These are phyloP conservation scores for Panonychus citri DNA, from an alignment of 1,140 invertebrate species.

Conservation along the genomic window DNA sequence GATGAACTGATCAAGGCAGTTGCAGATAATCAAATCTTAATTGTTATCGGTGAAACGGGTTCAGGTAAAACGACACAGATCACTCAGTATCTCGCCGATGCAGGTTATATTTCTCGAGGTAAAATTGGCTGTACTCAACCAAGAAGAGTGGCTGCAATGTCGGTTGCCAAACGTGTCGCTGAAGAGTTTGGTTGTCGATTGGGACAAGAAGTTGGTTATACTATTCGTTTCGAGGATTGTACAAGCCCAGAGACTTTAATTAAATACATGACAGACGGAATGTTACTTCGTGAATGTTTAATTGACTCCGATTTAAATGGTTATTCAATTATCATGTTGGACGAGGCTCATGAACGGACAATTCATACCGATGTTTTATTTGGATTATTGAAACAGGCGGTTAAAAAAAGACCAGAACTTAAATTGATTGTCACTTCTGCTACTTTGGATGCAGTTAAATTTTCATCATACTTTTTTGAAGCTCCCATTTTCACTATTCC, in stretches of 20 bases:
- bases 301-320: conserved; percentile 84
- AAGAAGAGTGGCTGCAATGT: conserved; percentile 52
- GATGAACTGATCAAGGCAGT: conserved; percentile 70
- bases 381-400: conserved; percentile 58
- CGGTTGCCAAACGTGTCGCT: conserved; percentile 43
- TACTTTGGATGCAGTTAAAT: conserved; percentile 92
- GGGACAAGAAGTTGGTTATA: conserved; percentile 47
- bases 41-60: conserved; percentile 88
- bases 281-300: conserved; percentile 84
- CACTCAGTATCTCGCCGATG: conserved; percentile 84
- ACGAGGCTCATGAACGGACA: conserved; percentile 96
- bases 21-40: conserved; percentile 65
- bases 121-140: conserved; percentile 55
- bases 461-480: conserved; percentile 67
- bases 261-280: conserved; percentile 99
- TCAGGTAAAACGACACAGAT: conserved; percentile 98
- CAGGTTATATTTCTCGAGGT: conserved; percentile 36
- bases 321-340: conserved; percentile 91
- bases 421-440: conserved; percentile 94
- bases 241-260: conserved; percentile 47
- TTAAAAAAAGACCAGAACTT: conserved; percentile 41
- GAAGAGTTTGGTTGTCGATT: conserved; percentile 45
- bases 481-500: conserved; percentile 85
- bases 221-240: conserved; percentile 54
- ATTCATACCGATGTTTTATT: conserved; percentile 96